Evolutionary conservation across 2,113 vertebrate species (phyloP).

Genomic region (Phaetusa simplex): DNA sequence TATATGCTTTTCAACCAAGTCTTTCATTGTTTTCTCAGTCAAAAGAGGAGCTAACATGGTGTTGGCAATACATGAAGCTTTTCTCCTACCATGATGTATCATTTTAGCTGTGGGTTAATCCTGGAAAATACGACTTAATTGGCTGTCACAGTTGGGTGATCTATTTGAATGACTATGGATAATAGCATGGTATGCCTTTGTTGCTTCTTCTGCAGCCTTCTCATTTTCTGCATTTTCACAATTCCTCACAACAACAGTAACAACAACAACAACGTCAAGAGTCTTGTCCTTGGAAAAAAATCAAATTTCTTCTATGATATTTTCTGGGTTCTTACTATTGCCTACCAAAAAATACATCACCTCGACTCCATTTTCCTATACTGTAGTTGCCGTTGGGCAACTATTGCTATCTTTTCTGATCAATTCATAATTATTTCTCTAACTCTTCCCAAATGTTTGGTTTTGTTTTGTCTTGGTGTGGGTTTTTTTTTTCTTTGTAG

Average conservation of each 20-base stretch:
- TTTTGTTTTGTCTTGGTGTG: no score
- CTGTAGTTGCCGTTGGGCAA: neutral
- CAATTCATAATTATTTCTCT: neutral
- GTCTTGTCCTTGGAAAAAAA: neutral
- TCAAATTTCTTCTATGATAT: neutral
- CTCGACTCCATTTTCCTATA: neutral
- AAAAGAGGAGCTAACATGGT: neutral
- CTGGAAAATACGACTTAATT: neutral
- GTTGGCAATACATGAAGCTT: neutral
- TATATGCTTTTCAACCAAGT: neutral
- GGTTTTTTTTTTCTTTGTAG: neutral
- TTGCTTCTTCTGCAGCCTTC: neutral
- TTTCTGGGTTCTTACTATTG: neutral
- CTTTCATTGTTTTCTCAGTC: neutral
- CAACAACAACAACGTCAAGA: neutral
- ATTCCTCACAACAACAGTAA: neutral
- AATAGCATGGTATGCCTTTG: neutral
- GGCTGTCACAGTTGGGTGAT: neutral
- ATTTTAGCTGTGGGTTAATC: conserved; percentile 1
- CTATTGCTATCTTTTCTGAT: neutral
- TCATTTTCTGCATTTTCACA: conserved; percentile 6
- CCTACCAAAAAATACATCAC: neutral
- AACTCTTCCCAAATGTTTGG: neutral
- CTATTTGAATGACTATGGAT: neutral
- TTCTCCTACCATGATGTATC: neutral